Evolutionary conservation across 2,113 vertebrate species (phyloP).

Genomic region (Dinomys branickii): DNA sequence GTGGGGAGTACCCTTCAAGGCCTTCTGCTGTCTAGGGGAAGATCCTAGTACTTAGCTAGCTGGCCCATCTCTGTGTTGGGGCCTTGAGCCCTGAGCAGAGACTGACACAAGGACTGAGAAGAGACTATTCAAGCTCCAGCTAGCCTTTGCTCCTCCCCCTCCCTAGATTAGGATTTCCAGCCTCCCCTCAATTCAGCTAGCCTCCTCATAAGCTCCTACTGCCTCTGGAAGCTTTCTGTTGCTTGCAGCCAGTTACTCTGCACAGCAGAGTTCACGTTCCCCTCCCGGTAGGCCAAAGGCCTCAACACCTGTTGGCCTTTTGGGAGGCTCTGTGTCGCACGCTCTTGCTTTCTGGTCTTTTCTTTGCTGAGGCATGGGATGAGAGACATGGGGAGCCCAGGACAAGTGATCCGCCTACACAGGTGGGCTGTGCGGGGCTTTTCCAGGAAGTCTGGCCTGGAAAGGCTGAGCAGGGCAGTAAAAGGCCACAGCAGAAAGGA

Average conservation of each 20-base stretch:
- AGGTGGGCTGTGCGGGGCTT: background rate
- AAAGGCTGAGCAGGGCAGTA: background rate
- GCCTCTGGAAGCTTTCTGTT: background rate
- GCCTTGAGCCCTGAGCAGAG: background rate
- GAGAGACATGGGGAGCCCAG: background rate
- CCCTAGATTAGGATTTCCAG: background rate
- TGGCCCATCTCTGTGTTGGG: background rate
- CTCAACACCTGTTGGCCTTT: background rate
- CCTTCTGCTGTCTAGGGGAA: background rate
- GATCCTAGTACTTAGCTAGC: too few species aligned
- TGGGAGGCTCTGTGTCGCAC: background rate
- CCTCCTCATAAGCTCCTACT: background rate
- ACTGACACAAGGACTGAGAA: background rate
- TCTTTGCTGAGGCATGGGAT: background rate
- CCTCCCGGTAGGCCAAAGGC: rapidly evolving
- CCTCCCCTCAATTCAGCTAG: background rate
- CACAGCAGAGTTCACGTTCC: rapidly evolving
- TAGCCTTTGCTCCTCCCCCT: too few species aligned
- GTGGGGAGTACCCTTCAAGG: background rate
- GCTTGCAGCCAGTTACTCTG: background rate
- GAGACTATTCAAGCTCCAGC: background rate
- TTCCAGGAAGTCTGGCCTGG: background rate
- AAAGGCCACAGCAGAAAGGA: background rate
- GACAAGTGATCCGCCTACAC: background rate
- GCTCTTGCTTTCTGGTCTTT: background rate